Evolutionary conservation across 2,113 vertebrate species (phyloP).

Genomic region (Colossoma macropomum): DNA sequence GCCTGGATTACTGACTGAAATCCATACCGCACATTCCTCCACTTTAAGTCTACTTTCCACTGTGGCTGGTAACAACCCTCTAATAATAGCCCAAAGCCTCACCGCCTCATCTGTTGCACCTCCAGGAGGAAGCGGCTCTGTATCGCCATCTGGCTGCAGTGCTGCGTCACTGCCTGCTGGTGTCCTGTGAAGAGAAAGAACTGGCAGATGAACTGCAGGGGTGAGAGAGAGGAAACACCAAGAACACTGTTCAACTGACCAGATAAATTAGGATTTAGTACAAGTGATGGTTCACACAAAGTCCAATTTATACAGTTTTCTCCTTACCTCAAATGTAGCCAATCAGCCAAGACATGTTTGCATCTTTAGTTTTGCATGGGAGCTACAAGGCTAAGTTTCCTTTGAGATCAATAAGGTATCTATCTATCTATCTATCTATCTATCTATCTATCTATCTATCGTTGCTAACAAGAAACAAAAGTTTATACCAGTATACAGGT

Average conservation of each 20-base stretch:
- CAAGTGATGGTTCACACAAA: no score
- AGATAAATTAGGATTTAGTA: neutral
- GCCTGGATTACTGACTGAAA: neutral
- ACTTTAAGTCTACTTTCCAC: conserved; percentile 10
- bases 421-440: no score
- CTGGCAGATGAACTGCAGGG: conserved; percentile 78
- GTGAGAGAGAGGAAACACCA: conserved; percentile 59
- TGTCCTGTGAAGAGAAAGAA: conserved; percentile 68
- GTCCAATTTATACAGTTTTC: no score
- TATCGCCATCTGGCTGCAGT: conserved; percentile 80
- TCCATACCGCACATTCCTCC: neutral
- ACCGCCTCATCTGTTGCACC: neutral
- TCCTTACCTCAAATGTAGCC: no score
- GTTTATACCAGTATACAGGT: no score
- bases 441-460: no score
- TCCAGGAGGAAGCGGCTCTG: conserved; percentile 75
- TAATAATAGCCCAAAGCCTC: conserved; percentile 26
- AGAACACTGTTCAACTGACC: neutral
- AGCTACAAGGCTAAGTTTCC: no score
- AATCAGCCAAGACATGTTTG: no score
- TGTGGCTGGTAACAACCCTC: neutral
- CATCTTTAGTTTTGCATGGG: no score
- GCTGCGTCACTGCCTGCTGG: conserved; percentile 77
- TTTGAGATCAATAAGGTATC: no score
- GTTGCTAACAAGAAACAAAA: no score